Percentiles rank a stretch among this genome's conserved stretches.
Evolutionary conservation across 2,797 vertebrate species (phyloP).

Genomic region (Pogonophryne albipinna): DNA sequence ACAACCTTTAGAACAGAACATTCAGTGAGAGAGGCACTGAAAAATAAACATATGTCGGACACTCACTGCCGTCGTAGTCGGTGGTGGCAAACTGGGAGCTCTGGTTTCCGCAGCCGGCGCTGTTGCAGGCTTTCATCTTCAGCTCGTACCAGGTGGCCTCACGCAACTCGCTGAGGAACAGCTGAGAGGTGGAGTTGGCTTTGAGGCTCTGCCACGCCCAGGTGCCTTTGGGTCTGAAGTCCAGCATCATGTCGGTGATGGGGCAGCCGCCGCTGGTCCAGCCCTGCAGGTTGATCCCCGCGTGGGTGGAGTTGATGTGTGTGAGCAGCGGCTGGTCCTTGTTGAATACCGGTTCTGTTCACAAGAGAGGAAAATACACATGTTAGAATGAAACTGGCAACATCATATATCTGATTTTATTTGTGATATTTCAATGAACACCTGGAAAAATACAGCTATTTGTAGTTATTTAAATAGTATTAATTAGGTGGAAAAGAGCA

Average conservation of each 20-base stretch:
- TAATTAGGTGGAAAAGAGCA: not conserved
- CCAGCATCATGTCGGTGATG: constrained; percentile 92
- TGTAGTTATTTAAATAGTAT: not conserved
- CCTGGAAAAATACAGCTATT: not conserved
- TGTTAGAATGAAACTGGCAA: not conserved
- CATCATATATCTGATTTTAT: not conserved
- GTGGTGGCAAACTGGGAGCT: constrained; percentile 95
- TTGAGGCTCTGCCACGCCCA: constrained; percentile 97
- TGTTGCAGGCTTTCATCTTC: constrained; percentile 98
- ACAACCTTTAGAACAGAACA: not conserved
- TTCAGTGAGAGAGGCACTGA: not conserved
- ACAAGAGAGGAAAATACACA: constrained; percentile 10
- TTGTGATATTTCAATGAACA: not conserved
- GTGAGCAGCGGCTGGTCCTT: constrained; percentile 98
- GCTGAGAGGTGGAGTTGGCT: constrained; percentile 92
- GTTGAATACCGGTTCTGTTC: constrained; percentile 94
- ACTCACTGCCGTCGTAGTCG: constrained; percentile 98
- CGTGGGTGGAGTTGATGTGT: constrained; percentile 98
- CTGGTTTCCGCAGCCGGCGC: constrained; percentile 96
- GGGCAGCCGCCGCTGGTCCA: constrained; percentile 98
- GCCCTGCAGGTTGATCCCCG: constrained; percentile 96
- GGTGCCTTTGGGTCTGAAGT: constrained; percentile 96
- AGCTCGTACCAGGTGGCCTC: constrained; percentile 99
- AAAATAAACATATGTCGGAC: not conserved
- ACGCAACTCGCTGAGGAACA: constrained; percentile 94